Evolutionary conservation across 1,140 invertebrate species (phyloP), one percentile per base, ranked within the genome.

Genomic region (Polypedilum vanderplanki): DNA sequence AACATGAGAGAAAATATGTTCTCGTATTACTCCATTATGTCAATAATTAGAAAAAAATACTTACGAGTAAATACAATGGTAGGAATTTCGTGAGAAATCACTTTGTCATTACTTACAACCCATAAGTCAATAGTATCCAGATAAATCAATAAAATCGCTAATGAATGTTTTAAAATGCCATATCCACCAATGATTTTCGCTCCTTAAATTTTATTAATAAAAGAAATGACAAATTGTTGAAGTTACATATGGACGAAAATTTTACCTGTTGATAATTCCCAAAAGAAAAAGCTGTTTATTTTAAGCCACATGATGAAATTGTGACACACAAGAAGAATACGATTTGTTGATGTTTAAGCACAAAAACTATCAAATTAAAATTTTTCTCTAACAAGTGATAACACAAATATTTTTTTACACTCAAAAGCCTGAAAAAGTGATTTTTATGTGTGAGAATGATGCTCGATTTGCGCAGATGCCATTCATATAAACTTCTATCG

Each of bases 381-480:
- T 15, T 57, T 57, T 57, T 46, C 41, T 46, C 41, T 46, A n/a
- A 12, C 46, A 57, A 57, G 3, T 57, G 46, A 57, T 57, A 57
- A 57, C 46, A 15, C 46, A n/a, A 57, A 57, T 57, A 57, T n/a
- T 57, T 57, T 57, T 57, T 57, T 57, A 46, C n/a, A 57, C n/a
- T 12, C 12, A n/a, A 4, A n/a, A 57, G 46, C 46, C 46, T 57
- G 12, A 12, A 15, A 57, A 57, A 57, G 12, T n/a, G n/a, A 57
- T 12, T 57, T 46, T 46, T 46, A n/a, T 57, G 46, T 57, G n/a
- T n/a, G 12, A 12, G 46, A 57, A 4, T 15, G 24, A 33, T 33
- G 46, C 4, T 1, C 8, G 12, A n/a, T 12, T n/a, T 57, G 46
- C 46, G 46, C 46, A 57, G 46, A 15, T n/a, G 12, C 46, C 8